Percentiles rank a stretch among this genome's conserved stretches.
phyloP scores from a whole-genome alignment of 35 echinoderm and acorn worm genomes.

The Lytechinus pictus region DNA sequence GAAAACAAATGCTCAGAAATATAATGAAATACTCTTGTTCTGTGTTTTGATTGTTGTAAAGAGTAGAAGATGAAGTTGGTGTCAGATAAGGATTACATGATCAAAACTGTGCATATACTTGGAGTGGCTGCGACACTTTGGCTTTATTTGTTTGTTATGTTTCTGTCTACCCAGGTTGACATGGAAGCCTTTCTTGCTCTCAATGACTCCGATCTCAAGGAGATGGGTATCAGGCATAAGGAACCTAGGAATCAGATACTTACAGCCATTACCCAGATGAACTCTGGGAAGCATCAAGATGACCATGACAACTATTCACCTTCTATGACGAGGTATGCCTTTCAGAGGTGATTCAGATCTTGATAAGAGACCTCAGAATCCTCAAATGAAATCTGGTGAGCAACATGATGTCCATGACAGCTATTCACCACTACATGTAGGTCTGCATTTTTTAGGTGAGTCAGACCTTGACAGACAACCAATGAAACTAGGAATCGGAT shows the following conservation, averaged over 20 bases:
- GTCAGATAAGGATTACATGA: too few relatives aligned
- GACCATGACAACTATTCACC: constrained; percentile 3
- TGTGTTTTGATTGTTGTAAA: too few relatives aligned
- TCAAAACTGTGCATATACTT: too few relatives aligned
- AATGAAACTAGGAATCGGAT: too few relatives aligned
- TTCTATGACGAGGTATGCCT: background rate
- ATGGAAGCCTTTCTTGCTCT: constrained; percentile 95
- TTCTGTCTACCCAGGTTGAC: constrained; percentile 64
- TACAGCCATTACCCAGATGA: constrained; percentile 68
- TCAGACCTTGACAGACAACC: too few relatives aligned
- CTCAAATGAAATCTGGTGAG: background rate
- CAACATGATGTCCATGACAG: background rate
- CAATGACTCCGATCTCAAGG: constrained; percentile 84
- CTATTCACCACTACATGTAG: background rate
- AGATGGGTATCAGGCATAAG: constrained; percentile 78
- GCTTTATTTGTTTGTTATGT: background rate
- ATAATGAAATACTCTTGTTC: too few relatives aligned
- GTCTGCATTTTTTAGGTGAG: too few relatives aligned
- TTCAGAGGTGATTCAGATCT: constrained; percentile 32
- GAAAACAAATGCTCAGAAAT: too few relatives aligned
- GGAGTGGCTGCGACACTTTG: background rate
- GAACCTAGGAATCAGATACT: constrained; percentile 77
- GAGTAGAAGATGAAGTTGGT: too few relatives aligned
- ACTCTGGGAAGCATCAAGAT: constrained; percentile 14
- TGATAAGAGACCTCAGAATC: background rate